phyloP scores from a whole-genome alignment of 1,140 invertebrate genomes.

The Pogonognathellus flavescens region DNA sequence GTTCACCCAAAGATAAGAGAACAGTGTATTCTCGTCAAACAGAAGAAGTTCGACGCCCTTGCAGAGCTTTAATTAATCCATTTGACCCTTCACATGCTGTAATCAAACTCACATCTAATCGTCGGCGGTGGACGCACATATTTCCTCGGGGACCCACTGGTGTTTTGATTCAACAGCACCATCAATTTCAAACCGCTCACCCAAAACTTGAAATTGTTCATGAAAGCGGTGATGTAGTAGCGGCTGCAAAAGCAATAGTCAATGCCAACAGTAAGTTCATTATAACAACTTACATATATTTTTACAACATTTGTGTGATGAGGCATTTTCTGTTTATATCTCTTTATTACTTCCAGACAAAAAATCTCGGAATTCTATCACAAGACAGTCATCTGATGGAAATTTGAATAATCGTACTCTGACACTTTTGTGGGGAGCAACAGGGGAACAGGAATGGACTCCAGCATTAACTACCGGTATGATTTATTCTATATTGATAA shows the following conservation, averaged over 20 bases:
- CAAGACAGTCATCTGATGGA: conserved; percentile 59
- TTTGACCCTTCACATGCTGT: conserved; percentile 97
- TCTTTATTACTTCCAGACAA: neutral
- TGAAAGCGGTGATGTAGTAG: conserved; percentile 52
- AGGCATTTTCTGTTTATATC: neutral
- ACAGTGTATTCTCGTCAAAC: conserved; percentile 53
- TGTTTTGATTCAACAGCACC: conserved; percentile 88
- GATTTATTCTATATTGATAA: too few relatives aligned
- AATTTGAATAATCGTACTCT: conserved; percentile 71
- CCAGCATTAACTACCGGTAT: conserved; percentile 92
- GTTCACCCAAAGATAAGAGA: conserved; percentile 67
- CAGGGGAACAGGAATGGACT: conserved; percentile 94
- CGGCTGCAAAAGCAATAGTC: neutral
- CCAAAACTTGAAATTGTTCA: conserved; percentile 70
- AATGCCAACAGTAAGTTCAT: neutral
- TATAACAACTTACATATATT: too few relatives aligned
- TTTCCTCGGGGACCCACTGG: conserved; percentile 78
- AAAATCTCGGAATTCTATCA: conserved; percentile 48
- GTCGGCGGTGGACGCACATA: conserved; percentile 97
- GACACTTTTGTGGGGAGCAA: conserved; percentile 88
- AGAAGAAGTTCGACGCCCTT: conserved; percentile 75
- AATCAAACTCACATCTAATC: conserved; percentile 95
- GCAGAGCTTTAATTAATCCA: conserved; percentile 90
- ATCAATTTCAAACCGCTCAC: conserved; percentile 85
- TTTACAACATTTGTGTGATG: too few relatives aligned